phyloP scores from a whole-genome alignment of 2,797 vertebrate species.

The Octomys mimax region DNA sequence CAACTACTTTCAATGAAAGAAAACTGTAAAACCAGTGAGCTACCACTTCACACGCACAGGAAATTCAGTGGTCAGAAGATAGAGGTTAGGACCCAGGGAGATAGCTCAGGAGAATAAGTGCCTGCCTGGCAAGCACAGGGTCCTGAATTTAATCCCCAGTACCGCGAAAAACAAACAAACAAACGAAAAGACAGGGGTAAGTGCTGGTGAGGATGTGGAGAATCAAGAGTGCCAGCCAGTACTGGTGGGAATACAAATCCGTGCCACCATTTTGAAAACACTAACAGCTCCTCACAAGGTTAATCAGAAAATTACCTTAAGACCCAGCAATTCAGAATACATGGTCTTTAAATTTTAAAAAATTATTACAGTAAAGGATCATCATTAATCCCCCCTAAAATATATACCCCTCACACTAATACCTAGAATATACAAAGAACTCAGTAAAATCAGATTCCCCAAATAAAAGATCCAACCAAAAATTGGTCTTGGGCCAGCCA shows the following conservation, averaged over 20 bases:
- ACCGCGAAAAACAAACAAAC: too few species aligned
- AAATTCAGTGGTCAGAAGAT: neutral
- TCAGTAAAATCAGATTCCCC: too few species aligned
- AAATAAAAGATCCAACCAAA: too few species aligned
- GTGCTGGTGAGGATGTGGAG: neutral
- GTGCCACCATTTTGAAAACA: neutral
- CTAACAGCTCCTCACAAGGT: neutral
- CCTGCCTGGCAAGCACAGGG: too few species aligned
- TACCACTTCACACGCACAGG: neutral
- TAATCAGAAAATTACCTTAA: neutral
- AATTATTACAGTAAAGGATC: too few species aligned
- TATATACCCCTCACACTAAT: too few species aligned
- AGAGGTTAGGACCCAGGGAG: neutral
- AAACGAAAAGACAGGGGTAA: neutral
- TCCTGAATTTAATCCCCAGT: too few species aligned
- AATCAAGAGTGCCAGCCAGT: neutral
- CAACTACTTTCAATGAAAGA: constrained; percentile 2
- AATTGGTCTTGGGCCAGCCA: too few species aligned
- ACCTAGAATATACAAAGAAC: too few species aligned
- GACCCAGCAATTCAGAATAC: neutral
- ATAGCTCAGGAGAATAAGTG: too few species aligned
- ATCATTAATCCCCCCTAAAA: too few species aligned
- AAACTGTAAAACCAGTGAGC: neutral
- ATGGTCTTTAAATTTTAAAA: too few species aligned
- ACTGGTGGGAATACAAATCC: neutral